Evolutionary conservation across 1,140 invertebrate species (phyloP).

Genomic region (Sinella curviseta): DNA sequence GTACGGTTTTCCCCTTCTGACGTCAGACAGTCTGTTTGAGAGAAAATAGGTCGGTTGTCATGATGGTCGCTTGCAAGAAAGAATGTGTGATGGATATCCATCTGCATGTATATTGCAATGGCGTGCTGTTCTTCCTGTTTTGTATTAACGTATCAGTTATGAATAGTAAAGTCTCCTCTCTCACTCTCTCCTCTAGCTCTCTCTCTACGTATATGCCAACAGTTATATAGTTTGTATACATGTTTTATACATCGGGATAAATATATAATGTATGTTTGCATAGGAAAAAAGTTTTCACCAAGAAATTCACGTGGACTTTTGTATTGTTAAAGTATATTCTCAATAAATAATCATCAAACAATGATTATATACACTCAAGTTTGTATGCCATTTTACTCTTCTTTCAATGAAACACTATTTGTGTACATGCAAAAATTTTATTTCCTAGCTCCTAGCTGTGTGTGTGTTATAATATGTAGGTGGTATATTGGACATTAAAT

Average conservation of each 20-base stretch:
- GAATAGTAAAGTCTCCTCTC: too few relatives aligned
- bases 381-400: not conserved
- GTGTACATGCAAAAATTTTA: too few relatives aligned
- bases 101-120: not conserved
- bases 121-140: not conserved
- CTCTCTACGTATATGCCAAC: too few relatives aligned
- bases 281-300: too few relatives aligned
- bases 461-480: not conserved
- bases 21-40: not conserved
- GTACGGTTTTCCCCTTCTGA: not conserved
- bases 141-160: too few relatives aligned
- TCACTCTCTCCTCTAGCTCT: too few relatives aligned
- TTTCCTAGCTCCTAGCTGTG: too few relatives aligned
- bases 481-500: not conserved
- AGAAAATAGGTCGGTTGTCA: not conserved
- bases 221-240: not conserved
- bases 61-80: not conserved
- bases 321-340: too few relatives aligned
- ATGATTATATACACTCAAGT: not conserved
- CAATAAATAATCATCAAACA: not conserved
- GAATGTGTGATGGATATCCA: not conserved
- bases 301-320: too few relatives aligned
- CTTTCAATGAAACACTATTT: too few relatives aligned
- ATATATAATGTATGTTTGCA: too few relatives aligned
- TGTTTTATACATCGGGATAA: not conserved